Evolutionary conservation across 2,113 vertebrate genomes (phyloP).

Genomic region (Irena cyanogastra): DNA sequence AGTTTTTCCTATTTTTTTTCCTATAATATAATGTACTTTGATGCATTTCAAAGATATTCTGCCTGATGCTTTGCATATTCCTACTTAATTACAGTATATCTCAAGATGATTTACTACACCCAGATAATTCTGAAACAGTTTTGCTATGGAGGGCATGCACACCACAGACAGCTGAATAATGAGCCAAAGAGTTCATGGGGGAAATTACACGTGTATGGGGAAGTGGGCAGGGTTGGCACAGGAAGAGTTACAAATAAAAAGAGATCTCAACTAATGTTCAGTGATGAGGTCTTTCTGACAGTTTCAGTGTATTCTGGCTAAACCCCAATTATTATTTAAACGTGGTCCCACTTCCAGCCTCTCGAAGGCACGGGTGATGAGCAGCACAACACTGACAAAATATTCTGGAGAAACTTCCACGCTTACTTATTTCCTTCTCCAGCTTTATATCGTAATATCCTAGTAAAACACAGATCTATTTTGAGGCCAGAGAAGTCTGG

Average conservation of each 20-base stretch:
- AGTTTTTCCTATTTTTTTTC: conserved; percentile 44
- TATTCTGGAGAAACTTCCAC: not conserved
- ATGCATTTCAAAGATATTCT: conserved; percentile 65
- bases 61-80: conserved; percentile 58
- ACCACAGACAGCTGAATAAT: conserved; percentile 11
- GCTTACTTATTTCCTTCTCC: not conserved
- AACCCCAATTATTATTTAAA: not conserved
- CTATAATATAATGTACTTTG: conserved; percentile 38
- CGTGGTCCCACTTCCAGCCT: not conserved
- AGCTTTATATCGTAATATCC: not conserved
- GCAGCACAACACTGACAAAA: not conserved
- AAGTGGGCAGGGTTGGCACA: not conserved
- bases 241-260: not conserved
- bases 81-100: conserved; percentile 46
- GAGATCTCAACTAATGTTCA: not conserved
- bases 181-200: not conserved
- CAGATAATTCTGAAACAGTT: not conserved
- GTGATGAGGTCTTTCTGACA: not conserved
- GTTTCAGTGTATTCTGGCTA: not conserved
- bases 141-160: not conserved
- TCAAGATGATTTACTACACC: conserved; percentile 47
- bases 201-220: not conserved
- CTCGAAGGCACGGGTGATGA: not conserved
- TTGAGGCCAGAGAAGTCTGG: not conserved
- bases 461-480: conserved; percentile 19